phyloP scores from a whole-genome alignment of 2,797 vertebrate genomes.

The Antennarius maculatus region DNA sequence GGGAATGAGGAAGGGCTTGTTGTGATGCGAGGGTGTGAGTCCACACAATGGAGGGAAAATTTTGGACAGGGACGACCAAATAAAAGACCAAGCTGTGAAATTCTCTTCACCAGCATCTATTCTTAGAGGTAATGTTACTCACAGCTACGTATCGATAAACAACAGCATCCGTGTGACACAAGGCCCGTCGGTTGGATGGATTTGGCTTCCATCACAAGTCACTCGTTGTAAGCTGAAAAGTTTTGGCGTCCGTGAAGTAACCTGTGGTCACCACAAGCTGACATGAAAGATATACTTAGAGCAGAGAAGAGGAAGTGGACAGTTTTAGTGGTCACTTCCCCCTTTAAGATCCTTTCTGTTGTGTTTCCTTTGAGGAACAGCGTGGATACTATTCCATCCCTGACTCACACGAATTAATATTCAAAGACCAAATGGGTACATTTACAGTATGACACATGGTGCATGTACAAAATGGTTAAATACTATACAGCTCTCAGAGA shows the following conservation, averaged over 20 bases:
- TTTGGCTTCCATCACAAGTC: conserved; percentile 6
- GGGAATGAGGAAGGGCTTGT: conserved; percentile 67
- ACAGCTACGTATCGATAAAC: conserved; percentile 45
- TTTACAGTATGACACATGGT: conserved; percentile 32
- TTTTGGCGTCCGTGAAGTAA: background rate
- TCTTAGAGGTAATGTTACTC: conserved; percentile 42
- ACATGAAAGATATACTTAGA: conserved; percentile 34
- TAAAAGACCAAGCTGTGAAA: conserved; percentile 43
- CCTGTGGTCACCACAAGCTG: conserved; percentile 16
- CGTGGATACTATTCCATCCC: conserved; percentile 10
- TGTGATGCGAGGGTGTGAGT: conserved; percentile 71
- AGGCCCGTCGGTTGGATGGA: conserved; percentile 1
- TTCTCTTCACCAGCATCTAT: conserved; percentile 38
- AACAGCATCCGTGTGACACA: conserved; percentile 19
- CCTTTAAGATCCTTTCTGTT: conserved; percentile 42
- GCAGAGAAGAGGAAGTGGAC: conserved; percentile 59
- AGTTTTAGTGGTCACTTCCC: conserved; percentile 56
- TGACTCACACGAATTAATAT: conserved; percentile 34
- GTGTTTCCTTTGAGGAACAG: conserved; percentile 28
- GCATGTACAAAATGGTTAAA: conserved; percentile 17
- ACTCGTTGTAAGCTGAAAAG: conserved; percentile 4
- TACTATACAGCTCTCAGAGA: background rate
- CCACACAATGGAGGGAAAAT: conserved; percentile 59
- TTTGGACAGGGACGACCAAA: conserved; percentile 51
- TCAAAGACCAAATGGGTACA: conserved; percentile 34